A percentile compares a stretch with the other conserved stretches of the same genome.
Conservation (phyloP, 35 echinoderm and acorn worm genomes). For the Lytechinus variegatus region DNA sequence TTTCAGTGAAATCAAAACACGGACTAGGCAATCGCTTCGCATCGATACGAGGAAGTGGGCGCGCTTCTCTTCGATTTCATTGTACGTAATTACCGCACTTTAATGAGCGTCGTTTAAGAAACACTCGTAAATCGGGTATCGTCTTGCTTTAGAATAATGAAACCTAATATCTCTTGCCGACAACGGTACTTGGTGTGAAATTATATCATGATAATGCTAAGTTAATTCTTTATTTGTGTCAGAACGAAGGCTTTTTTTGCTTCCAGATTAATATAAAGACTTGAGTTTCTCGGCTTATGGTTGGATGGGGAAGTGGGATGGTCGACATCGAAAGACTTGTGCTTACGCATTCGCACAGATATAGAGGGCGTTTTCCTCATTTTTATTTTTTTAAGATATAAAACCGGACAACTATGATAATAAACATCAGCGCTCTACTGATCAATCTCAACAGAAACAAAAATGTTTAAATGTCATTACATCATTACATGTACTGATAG, state of each 20-base stretch:
- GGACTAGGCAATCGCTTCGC: neutral
- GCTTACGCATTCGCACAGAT: neutral
- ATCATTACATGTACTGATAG: too few relatives aligned
- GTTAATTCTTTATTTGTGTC: neutral
- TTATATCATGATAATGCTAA: neutral
- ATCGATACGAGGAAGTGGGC: neutral
- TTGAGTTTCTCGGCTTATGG: neutral
- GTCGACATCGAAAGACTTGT: neutral
- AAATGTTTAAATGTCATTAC: too few relatives aligned
- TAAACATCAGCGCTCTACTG: neutral
- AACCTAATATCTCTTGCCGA: neutral
- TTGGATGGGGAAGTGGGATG: neutral
- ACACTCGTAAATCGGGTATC: neutral
- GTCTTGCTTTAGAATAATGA: constrained; percentile 4
- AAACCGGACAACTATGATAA: neutral
- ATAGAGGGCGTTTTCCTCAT: neutral
- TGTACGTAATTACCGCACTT: neutral
- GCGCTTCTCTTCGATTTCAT: neutral
- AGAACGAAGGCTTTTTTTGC: neutral
- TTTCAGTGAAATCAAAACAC: neutral
- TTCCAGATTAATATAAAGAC: neutral
- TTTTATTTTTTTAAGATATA: neutral
- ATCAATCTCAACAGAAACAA: too few relatives aligned
- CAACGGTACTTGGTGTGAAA: neutral
- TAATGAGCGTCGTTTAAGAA: neutral